Percentiles rank a stretch among this genome's conserved stretches.
Evolutionary conservation across 2,113 vertebrate genomes (phyloP).

Genomic region (Notothenia rossii): DNA sequence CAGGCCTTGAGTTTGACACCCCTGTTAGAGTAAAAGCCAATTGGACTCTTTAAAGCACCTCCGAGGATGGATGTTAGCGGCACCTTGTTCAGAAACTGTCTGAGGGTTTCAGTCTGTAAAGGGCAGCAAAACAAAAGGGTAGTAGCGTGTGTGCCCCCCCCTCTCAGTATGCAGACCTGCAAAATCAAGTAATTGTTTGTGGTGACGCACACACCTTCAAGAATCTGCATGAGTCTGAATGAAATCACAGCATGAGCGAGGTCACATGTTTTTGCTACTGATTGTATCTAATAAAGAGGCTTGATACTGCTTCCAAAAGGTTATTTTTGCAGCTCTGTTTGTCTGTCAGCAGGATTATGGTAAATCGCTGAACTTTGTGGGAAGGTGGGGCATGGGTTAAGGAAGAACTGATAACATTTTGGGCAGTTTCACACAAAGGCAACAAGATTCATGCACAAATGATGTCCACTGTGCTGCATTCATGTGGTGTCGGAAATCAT

Average conservation of each 20-base stretch:
- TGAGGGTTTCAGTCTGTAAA: slow-evolving; percentile 43
- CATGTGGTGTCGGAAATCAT: too few relatives aligned
- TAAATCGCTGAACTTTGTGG: too few relatives aligned
- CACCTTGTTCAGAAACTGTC: neutral
- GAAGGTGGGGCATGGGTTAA: too few relatives aligned
- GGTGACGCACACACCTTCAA: neutral
- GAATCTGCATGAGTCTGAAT: slow-evolving; percentile 10
- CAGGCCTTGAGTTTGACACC: too few relatives aligned
- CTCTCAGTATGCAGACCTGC: neutral
- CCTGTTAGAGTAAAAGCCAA: neutral
- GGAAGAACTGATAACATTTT: too few relatives aligned
- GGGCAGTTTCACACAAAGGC: too few relatives aligned
- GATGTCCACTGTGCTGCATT: too few relatives aligned
- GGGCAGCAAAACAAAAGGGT: slow-evolving; percentile 55
- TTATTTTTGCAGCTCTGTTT: too few relatives aligned
- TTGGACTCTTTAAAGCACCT: neutral
- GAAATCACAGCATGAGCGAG: neutral
- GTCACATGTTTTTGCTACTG: neutral
- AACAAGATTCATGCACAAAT: too few relatives aligned
- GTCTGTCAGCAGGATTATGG: too few relatives aligned
- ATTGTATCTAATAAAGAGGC: neutral
- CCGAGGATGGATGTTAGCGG: neutral
- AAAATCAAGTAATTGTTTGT: neutral
- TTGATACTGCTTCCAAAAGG: too few relatives aligned
- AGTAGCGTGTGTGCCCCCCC: neutral